Base-by-base conservation (phyloP, 2,113 vertebrate species). In the Elachura formosa region DNA sequence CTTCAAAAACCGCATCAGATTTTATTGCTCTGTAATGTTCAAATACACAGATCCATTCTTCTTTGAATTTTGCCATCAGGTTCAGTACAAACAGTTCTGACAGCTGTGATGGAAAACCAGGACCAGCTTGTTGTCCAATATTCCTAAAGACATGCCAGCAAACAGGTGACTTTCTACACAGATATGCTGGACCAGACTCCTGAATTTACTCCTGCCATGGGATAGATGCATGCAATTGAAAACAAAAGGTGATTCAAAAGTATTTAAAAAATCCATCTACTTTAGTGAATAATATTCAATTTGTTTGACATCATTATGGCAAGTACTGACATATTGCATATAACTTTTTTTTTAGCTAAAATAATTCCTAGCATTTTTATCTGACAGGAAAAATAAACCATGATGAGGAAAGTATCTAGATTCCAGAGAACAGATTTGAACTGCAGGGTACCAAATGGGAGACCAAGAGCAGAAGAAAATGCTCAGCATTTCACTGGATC, bases 301-400 rank as follows among this genome's bases (percentile, higher is more conserved):
- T 90, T 94, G 79, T 88, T 90, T 90, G 67, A 69, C 46, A 88
- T 58, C 38, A 71, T 68, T 84, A 77, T 67, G 69, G 49, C 64
- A 95, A 83, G 43, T 54, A 90, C 52, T 64, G 71, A 93, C 43
- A 90, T 23, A 69, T 13, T 29, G 24, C 58, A 90, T 71, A 4
- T 21, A 83, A 45, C 28, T 85, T 91, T 45, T 91, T 45, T 83
- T 58, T 63, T 28, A 67, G 62, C 46, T 66, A 73, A 81, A 87
- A 91, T 54, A 4, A 86, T 93, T 90, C 71, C 75, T 73, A 80
- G 59, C 67, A 67, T 96, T 96, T 90, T 94, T 95, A 87, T 83
- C 72, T 88, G 71, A 76, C 54, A 95, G 84, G 41, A 73, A 96
- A 93, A 95, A 90, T 58, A 91, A 94, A 90, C 41, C 17, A 40